Conservation (phyloP, 2,888 invertebrate genomes). For the Lasioglossum figueresi region DNA sequence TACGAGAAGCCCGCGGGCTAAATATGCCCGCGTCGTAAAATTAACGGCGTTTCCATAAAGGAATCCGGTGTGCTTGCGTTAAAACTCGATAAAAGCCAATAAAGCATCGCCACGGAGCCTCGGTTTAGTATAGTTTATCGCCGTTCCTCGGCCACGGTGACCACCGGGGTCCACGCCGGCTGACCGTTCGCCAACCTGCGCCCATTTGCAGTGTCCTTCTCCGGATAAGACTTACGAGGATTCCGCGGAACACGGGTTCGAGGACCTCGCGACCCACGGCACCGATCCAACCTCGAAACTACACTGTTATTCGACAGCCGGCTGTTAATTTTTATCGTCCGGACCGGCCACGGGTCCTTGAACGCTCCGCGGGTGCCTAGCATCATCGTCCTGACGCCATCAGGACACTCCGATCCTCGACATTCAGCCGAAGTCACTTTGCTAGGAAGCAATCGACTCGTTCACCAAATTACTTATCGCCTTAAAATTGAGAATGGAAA, state of each 20-base stretch:
- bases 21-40: slow-evolving; percentile 81
- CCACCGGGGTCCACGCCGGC: slow-evolving; percentile 38
- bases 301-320: neutral
- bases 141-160: slow-evolving; percentile 37
- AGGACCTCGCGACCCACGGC: slow-evolving; percentile 35
- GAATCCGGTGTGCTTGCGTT: slow-evolving; percentile 77
- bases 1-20: slow-evolving; percentile 78
- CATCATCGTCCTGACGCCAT: neutral
- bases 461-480: neutral
- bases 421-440: neutral
- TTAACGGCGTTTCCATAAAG: slow-evolving; percentile 82
- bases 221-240: slow-evolving; percentile 57
- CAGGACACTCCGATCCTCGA: neutral
- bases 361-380: neutral
- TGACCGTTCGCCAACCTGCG: slow-evolving; percentile 50
- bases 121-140: slow-evolving; percentile 75
- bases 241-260: slow-evolving; percentile 44
- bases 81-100: slow-evolving; percentile 80
- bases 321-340: slow-evolving; percentile 29
- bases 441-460: neutral
- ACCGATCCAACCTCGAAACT: slow-evolving; percentile 13
- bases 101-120: slow-evolving; percentile 74
- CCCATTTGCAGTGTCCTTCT: slow-evolving; percentile 59
- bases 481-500: no score
- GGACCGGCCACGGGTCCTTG: neutral